Evolutionary conservation across 1,140 invertebrate species (phyloP).

Genomic region (Sminthurinus signatus): DNA sequence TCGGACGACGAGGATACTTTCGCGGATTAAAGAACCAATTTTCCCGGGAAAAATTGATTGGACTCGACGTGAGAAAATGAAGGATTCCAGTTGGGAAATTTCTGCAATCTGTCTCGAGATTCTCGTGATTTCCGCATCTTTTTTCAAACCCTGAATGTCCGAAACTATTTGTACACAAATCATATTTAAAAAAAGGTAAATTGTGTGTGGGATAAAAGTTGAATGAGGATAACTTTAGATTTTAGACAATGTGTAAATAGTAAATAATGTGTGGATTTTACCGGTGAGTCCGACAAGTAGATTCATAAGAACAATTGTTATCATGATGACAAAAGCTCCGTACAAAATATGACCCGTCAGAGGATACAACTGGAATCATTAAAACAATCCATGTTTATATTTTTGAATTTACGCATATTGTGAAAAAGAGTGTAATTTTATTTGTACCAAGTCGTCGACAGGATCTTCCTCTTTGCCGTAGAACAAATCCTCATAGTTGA

Average conservation of each 20-base stretch:
- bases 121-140: conserved; percentile 68
- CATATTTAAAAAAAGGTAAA: too few species aligned
- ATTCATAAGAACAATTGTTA: conserved; percentile 78
- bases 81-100: conserved; percentile 38
- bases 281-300: conserved; percentile 73
- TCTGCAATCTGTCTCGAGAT: conserved; percentile 58
- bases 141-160: conserved; percentile 64
- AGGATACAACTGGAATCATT: conserved; percentile 33
- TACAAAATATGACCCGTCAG: conserved; percentile 67
- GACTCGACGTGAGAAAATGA: conserved; percentile 39
- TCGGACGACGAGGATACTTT: conserved; percentile 34
- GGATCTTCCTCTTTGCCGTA: conserved; percentile 39
- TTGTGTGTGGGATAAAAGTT: too few species aligned
- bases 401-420: not conserved
- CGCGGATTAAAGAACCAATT: conserved; percentile 29
- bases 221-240: too few species aligned
- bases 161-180: too few species aligned
- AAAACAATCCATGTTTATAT: not conserved
- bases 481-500: conserved; percentile 39
- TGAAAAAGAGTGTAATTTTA: conserved; percentile 1
- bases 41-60: conserved; percentile 36
- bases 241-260: too few species aligned
- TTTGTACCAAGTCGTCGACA: conserved; percentile 36
- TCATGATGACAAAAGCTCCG: conserved; percentile 67
- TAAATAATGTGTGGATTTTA: too few species aligned